These are phyloP conservation scores for Zoroaster sp. DNA, from an alignment of 53 echinoderm and acorn worm species.

Conservation along the genomic window DNA sequence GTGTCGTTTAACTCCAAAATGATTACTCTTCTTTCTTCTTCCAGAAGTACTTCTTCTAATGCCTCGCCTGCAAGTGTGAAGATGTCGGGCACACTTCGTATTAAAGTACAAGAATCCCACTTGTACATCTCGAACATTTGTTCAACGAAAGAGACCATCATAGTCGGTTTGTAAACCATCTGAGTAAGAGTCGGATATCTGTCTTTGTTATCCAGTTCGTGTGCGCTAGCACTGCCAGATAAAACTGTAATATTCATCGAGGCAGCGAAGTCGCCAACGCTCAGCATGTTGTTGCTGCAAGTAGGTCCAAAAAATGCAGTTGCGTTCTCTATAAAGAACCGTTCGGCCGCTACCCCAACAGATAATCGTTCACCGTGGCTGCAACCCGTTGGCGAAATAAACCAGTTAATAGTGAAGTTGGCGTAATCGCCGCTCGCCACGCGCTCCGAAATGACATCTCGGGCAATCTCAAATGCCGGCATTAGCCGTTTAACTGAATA, in stretches of 20 bases:
- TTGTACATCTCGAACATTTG: neutral
- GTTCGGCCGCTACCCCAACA: neutral
- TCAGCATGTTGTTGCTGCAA: neutral
- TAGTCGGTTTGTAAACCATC: neutral
- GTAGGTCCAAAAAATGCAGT: constrained; percentile 25
- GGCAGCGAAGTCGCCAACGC: constrained; percentile 17
- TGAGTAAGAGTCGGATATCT: constrained; percentile 51
- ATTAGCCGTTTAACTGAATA: constrained; percentile 5
- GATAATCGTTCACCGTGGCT: too few species aligned
- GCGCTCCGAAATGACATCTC: constrained; percentile 49
- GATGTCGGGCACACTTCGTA: neutral
- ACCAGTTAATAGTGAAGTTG: constrained; percentile 58
- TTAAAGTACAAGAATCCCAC: neutral
- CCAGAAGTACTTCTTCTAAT: neutral
- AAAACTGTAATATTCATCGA: neutral
- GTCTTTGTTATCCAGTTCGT: constrained; percentile 57
- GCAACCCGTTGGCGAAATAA: constrained; percentile 21
- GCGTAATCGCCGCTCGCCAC: constrained; percentile 56
- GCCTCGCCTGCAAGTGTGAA: neutral
- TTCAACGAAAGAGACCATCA: neutral
- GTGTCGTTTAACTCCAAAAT: neutral
- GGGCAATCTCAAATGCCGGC: constrained; percentile 72
- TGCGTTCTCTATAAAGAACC: constrained; percentile 2
- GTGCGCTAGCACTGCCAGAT: neutral
- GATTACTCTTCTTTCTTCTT: neutral